Evolutionary conservation across 2,888 invertebrate genomes (phyloP).

Genomic region (Aethes cnicana): DNA sequence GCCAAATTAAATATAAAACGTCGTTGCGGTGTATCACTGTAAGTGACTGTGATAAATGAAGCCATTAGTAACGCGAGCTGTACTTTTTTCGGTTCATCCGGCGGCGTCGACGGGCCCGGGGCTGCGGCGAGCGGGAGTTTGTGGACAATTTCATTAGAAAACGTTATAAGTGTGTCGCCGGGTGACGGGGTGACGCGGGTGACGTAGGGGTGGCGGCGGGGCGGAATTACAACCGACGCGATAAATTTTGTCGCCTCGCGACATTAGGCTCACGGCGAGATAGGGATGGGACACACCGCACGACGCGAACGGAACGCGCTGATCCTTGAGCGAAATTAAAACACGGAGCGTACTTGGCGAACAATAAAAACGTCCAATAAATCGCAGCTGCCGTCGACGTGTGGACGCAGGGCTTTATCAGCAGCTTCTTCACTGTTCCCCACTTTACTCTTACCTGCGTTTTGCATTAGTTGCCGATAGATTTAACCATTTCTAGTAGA

Average conservation of each 20-base stretch:
- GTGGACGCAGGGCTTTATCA: constrained; percentile 65
- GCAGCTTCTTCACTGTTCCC: constrained; percentile 61
- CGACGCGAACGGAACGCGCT: constrained; percentile 54
- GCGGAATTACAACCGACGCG: constrained; percentile 76
- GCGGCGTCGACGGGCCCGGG: constrained; percentile 72
- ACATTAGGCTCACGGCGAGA: constrained; percentile 70
- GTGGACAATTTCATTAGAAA: constrained; percentile 83
- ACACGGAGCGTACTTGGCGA: constrained; percentile 72
- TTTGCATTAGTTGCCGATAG: neutral
- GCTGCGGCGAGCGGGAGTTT: constrained; percentile 72
- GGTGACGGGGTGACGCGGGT: constrained; percentile 70
- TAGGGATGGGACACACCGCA: constrained; percentile 48
- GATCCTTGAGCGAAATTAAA: constrained; percentile 75
- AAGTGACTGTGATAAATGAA: constrained; percentile 83
- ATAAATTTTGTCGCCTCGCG: constrained; percentile 78
- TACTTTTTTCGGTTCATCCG: constrained; percentile 82
- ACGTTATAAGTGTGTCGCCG: constrained; percentile 77
- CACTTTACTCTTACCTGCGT: constrained; percentile 45
- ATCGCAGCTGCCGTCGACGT: constrained; percentile 59
- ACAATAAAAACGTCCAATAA: constrained; percentile 75
- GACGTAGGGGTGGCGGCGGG: constrained; percentile 57
- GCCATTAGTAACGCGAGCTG: constrained; percentile 82
- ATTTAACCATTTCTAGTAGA: too few relatives aligned
- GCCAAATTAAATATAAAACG: constrained; percentile 82
- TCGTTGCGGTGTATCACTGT: constrained; percentile 82